phyloP scores from a whole-genome alignment of 1,140 invertebrate species.

The Lepidostoma basale region DNA sequence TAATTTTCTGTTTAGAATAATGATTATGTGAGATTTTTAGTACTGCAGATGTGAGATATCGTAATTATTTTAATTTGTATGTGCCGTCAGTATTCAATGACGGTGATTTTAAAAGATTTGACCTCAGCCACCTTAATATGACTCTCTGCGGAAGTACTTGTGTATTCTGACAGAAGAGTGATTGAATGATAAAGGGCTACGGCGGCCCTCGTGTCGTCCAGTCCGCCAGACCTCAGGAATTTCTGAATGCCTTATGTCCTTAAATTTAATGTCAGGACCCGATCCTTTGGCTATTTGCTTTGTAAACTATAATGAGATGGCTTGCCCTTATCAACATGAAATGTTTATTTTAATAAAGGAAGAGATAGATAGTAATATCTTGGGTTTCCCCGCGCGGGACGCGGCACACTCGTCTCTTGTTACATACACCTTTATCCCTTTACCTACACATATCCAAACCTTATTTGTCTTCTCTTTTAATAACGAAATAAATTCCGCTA shows the following conservation, averaged over 20 bases:
- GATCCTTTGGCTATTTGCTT: slow-evolving; percentile 12
- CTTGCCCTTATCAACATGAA: slow-evolving; percentile 6
- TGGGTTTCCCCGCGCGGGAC: too few relatives aligned
- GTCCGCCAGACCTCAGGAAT: neutral
- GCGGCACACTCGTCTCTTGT: too few relatives aligned
- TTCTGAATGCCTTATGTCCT: slow-evolving; percentile 17
- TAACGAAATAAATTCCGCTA: too few relatives aligned
- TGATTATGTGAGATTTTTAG: neutral
- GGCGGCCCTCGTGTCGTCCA: neutral
- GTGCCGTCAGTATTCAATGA: neutral
- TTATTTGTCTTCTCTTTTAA: too few relatives aligned
- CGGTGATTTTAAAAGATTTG: neutral
- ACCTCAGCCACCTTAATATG: neutral
- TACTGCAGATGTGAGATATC: neutral
- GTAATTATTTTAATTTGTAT: neutral
- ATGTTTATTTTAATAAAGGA: slow-evolving; percentile 17
- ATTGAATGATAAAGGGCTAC: slow-evolving; percentile 7
- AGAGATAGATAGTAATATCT: neutral
- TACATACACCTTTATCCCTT: too few relatives aligned
- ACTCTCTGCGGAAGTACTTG: slow-evolving; percentile 4
- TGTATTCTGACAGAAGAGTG: slow-evolving; percentile 5
- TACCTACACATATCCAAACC: too few relatives aligned
- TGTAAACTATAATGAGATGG: slow-evolving; percentile 19
- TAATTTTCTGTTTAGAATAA: neutral
- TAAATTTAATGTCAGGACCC: neutral